These are phyloP conservation scores for Clinocottus analis DNA, from an alignment of 2,113 vertebrate species.

Conservation along the genomic window DNA sequence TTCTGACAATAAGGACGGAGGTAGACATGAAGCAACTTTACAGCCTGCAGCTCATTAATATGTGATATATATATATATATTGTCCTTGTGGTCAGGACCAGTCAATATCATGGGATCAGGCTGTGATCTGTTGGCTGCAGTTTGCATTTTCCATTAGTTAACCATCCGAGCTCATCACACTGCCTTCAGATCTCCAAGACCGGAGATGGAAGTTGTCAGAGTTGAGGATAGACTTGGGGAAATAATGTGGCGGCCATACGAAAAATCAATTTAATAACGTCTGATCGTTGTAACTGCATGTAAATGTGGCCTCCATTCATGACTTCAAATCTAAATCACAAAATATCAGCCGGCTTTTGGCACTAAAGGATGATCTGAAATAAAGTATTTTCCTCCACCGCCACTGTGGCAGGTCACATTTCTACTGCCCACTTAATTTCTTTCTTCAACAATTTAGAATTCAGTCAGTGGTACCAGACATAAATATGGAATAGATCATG, in stretches of 20 bases:
- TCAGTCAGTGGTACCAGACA: neutral
- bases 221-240: neutral
- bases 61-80: neutral
- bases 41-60: conserved; percentile 33
- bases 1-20: neutral
- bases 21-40: conserved; percentile 2
- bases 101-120: conserved; percentile 57
- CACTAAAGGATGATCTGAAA: neutral
- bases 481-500: neutral
- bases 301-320: neutral
- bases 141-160: conserved; percentile 47
- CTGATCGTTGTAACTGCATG: neutral
- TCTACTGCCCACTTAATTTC: too few species aligned
- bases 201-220: conserved; percentile 6
- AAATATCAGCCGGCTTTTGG: neutral
- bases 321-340: neutral
- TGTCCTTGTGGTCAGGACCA: conserved; percentile 56
- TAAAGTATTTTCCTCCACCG: neutral
- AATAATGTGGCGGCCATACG: neutral
- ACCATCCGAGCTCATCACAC: conserved; percentile 28
- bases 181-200: neutral
- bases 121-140: conserved; percentile 34
- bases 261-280: neutral
- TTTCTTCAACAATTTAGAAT: neutral
- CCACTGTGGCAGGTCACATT: neutral